Evolutionary conservation across 1,140 invertebrate genomes (phyloP), one percentile per base, ranked within the genome.

Genomic region (Contarinia nasturtii): DNA sequence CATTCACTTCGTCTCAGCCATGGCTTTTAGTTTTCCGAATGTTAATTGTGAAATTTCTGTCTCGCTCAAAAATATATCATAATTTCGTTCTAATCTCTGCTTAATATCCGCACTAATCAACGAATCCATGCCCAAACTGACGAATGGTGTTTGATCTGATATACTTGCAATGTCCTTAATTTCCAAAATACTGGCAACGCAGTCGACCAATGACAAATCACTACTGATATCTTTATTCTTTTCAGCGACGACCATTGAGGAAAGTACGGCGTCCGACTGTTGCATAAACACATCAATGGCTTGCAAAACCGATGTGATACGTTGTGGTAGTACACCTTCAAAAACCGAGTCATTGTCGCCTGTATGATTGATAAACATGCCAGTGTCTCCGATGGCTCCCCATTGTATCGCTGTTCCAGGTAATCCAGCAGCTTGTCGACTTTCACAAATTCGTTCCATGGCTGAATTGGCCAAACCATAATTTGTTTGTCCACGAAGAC

Each of bases 81-180:
- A 93, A 52, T 88, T 87, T 46, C 90, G 74, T 61, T 97, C 92
- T 7, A 98, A 65, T 0, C 85, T 90, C 62, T 97, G 92, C 66
- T 96, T 96, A 50, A 98, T 91, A 70, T 98, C 94, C 0, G 94
- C 89, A 46, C 89, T 90, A 92, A 98, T 97, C 33, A 98, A 67
- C 0, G 91, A 96, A 58, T 98, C 94, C 77, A 98, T 88, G 42
- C 94, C 93, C 7, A 98, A 71, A 61, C 97, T 93, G 12, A 84
- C 84, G 7, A 98, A 67, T 18, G 77, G 83, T 1, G 79, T 73
- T 7, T 75, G 72, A 27, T 74, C 65, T 45, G 82, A 80, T 3
- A 95, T 69, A 43, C 77, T 80, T 47, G 74, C 79, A 0, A 77
- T 58, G 56, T 96, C 86, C 56, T 95, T 90, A 57, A 66, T 56